These are phyloP conservation scores for Gephyroberyx darwinii DNA, from an alignment of 2,797 vertebrate species.

Conservation along the genomic window DNA sequence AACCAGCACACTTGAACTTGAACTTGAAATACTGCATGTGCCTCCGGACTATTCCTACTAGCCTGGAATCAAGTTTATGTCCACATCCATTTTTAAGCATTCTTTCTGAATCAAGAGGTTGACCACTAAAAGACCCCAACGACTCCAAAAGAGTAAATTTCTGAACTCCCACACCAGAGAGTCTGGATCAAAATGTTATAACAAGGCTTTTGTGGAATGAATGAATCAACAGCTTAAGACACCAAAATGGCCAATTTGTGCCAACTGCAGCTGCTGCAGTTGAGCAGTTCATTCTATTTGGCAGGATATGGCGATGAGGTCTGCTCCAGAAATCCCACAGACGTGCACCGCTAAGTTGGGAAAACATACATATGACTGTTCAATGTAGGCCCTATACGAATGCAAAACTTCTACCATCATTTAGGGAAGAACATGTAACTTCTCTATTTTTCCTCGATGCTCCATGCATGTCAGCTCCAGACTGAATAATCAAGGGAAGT, in stretches of 20 bases:
- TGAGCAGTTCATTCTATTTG: too few species aligned
- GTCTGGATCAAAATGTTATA: background rate
- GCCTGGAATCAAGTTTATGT: too few species aligned
- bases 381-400: slow-evolving; percentile 8
- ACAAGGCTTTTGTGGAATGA: background rate
- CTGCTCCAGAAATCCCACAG: background rate
- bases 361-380: slow-evolving; percentile 12
- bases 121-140: too few species aligned
- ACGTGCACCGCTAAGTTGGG: slow-evolving; percentile 7
- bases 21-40: too few species aligned
- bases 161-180: too few species aligned
- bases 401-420: slow-evolving; percentile 19
- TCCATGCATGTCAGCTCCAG: slow-evolving; percentile 10
- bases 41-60: too few species aligned
- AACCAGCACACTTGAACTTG: too few species aligned
- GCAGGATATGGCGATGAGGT: background rate
- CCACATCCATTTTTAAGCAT: background rate
- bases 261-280: too few species aligned
- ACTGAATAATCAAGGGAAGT: slow-evolving; percentile 34
- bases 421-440: background rate
- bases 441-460: slow-evolving; percentile 18
- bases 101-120: background rate
- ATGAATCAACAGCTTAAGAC: too few species aligned
- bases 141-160: background rate
- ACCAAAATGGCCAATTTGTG: too few species aligned